A percentile compares a stretch with the other conserved stretches of the same genome.
Conservation (phyloP, 2,888 invertebrate species). For the Mamestra brassicae region DNA sequence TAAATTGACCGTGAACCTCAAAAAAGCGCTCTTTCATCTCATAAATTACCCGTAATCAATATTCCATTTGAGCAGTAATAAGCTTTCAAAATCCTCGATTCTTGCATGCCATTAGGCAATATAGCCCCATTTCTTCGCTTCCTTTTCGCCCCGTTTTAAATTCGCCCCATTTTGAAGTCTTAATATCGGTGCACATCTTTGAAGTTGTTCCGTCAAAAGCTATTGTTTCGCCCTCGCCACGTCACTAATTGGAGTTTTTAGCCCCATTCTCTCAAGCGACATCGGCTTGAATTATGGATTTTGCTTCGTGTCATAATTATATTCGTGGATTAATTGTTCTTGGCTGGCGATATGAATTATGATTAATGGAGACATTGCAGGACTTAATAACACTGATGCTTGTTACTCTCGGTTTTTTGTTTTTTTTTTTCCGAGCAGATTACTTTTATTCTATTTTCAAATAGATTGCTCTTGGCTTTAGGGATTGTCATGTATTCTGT, state of each 20-base stretch:
- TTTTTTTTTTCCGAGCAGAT: too few species aligned
- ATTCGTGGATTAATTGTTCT: slow-evolving; percentile 46
- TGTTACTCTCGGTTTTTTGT: too few species aligned
- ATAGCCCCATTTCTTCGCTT: slow-evolving; percentile 50
- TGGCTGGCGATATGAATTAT: slow-evolving; percentile 15
- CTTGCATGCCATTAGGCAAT: slow-evolving; percentile 59
- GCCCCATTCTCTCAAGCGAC: slow-evolving; percentile 47
- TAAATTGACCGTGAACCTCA: slow-evolving; percentile 6
- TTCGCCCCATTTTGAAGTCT: slow-evolving; percentile 37
- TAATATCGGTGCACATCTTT: slow-evolving; percentile 64
- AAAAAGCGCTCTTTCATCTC: slow-evolving; percentile 48
- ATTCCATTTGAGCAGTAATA: slow-evolving; percentile 54
- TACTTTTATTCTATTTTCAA: too few species aligned
- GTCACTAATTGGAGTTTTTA: slow-evolving; percentile 65
- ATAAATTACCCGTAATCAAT: slow-evolving; percentile 57
- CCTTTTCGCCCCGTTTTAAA: slow-evolving; percentile 44
- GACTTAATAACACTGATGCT: too few species aligned
- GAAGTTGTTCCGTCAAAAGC: slow-evolving; percentile 57
- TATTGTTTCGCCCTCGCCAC: slow-evolving; percentile 53
- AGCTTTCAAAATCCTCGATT: slow-evolving; percentile 45
- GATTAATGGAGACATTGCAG: slow-evolving; percentile 10
- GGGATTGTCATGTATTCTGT: not conserved
- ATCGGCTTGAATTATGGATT: slow-evolving; percentile 45
- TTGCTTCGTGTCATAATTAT: slow-evolving; percentile 62
- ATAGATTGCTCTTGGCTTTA: too few species aligned